phyloP scores from a whole-genome alignment of 2,888 invertebrate genomes.

The Chesias legatella region DNA sequence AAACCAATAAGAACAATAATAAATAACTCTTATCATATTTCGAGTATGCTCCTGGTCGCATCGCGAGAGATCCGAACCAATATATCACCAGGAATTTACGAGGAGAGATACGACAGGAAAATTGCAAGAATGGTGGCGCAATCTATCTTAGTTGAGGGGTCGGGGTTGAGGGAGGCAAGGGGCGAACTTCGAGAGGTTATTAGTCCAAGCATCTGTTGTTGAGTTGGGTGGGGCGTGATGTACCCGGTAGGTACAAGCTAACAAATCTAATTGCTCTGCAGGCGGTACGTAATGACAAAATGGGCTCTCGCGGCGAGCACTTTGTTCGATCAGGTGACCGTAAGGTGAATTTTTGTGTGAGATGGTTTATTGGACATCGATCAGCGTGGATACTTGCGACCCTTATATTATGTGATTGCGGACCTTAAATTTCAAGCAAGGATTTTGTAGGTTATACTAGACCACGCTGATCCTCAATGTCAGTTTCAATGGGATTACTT shows the following conservation, averaged over 20 bases:
- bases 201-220: conserved; percentile 82
- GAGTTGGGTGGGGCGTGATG: conserved; percentile 75
- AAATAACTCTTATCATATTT: conserved; percentile 81
- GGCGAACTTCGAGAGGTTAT: conserved; percentile 82
- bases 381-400: not conserved
- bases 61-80: conserved; percentile 82
- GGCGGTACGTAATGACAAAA: conserved; percentile 75
- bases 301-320: conserved; percentile 63
- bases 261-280: conserved; percentile 81
- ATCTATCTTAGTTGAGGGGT: conserved; percentile 90
- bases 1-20: conserved; percentile 81
- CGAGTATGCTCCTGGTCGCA: conserved; percentile 81
- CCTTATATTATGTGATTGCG: too few relatives aligned
- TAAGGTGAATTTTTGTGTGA: conserved; percentile 11
- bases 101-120: conserved; percentile 95
- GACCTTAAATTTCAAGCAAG: too few relatives aligned
- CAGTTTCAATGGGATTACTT: too few relatives aligned
- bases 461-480: too few relatives aligned
- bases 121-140: conserved; percentile 95
- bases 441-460: too few relatives aligned
- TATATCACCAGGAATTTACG: conserved; percentile 93
- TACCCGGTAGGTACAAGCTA: conserved; percentile 78
- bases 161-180: conserved; percentile 57
- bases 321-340: conserved; percentile 71
- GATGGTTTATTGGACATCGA: conserved; percentile 3